phyloP scores from a whole-genome alignment of 2,113 vertebrate genomes.

The Pavo muticus region DNA sequence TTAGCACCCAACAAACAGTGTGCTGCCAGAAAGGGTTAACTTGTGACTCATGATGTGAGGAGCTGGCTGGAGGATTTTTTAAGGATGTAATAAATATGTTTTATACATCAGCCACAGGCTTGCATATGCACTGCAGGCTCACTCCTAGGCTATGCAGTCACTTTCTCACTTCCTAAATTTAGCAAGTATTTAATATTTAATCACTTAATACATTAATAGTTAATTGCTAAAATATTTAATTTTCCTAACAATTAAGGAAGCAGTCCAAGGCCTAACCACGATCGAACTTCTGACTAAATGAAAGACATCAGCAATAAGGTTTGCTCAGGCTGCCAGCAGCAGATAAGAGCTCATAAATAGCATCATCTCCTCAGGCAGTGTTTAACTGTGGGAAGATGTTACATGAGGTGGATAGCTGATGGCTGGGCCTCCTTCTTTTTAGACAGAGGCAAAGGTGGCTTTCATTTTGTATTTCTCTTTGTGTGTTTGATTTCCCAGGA shows the following conservation, averaged over 20 bases:
- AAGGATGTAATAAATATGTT: neutral
- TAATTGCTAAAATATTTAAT: neutral
- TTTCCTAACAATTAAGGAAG: neutral
- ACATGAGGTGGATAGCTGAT: neutral
- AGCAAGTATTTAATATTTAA: neutral
- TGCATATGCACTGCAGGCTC: accelerated
- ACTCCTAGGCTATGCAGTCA: neutral
- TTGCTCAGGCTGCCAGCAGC: neutral
- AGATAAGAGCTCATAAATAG: neutral
- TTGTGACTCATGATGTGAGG: neutral
- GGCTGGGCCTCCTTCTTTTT: neutral
- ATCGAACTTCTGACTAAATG: neutral
- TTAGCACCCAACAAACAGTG: neutral
- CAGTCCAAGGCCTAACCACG: accelerated
- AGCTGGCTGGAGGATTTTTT: neutral
- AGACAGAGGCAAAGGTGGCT: neutral
- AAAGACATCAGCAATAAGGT: neutral
- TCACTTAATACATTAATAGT: neutral
- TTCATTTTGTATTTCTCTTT: neutral
- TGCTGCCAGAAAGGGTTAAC: neutral
- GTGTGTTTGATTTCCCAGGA: neutral
- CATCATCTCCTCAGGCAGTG: neutral
- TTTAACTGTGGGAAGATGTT: neutral
- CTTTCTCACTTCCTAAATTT: neutral
- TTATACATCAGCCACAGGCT: neutral